Base-by-base conservation (phyloP, 2,797 vertebrate genomes). In the Sphenodon punctatus region DNA sequence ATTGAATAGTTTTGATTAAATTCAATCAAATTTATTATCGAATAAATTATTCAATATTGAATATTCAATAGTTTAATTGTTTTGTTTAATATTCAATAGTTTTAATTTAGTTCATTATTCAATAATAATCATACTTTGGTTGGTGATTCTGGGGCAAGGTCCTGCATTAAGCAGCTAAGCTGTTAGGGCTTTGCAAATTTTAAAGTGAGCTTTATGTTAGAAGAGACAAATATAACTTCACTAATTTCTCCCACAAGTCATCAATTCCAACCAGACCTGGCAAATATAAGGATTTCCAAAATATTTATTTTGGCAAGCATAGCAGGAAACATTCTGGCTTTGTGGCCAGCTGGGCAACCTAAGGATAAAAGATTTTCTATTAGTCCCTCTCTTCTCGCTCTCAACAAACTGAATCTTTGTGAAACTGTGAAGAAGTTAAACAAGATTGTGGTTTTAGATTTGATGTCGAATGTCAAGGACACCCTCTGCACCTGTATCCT, bases 301-400 rank as follows among this genome's bases (percentile, higher is more conserved):
- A 80, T 55, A 65, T 89, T 93, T 93, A 78, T 68, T 90, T 90
- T 91, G 77, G 34, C 67, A 82, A 34, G 43, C 48, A 32, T 43
- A 61, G 23, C 7, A 88, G 71, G 72, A 86, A 90, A 42, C 46
- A 65, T 78, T 90, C 76, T 74, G 42, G 10, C 75, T 90, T 80
- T 78, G 19, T 34, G 80, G 66, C 45, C 68, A 90, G 46, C 64
- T 67, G 55, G 58, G 80, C 72, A 75, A 76, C 30, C n/a, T 51
- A 60, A 90, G 55, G 49, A 71, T 68, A 86, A 22, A 80, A 60
- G 39, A 75, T 0, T 2, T 75, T 84, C 45, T 58, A 65, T 72
- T 78, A 86, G 55, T 66, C n/a, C n/a, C n/a, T n/a, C 42, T 86
- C 65, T 46, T 68, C 42, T 71, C 78, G 86, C 51, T 82, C 89